These are phyloP conservation scores for Tenthredo notha DNA, from an alignment of 2,888 invertebrate species.

Conservation along the genomic window DNA sequence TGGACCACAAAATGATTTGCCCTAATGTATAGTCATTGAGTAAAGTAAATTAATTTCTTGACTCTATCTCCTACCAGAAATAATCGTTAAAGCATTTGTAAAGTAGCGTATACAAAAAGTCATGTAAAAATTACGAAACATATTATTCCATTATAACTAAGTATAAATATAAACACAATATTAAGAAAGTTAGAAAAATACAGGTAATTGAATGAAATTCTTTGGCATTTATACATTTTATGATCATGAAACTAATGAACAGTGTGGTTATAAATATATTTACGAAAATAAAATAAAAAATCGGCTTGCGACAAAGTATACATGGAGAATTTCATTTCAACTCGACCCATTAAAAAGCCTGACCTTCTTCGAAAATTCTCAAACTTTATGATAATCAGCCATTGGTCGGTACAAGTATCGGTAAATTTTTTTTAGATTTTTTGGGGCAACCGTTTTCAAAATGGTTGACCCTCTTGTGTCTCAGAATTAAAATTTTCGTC, in stretches of 20 bases:
- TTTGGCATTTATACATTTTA: constrained; percentile 71
- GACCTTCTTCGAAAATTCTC: too few relatives aligned
- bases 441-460: too few relatives aligned
- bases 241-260: constrained; percentile 23
- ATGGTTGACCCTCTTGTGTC: too few relatives aligned
- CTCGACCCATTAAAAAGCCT: too few relatives aligned
- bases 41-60: not conserved
- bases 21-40: too few relatives aligned
- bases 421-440: too few relatives aligned
- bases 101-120: constrained; percentile 49
- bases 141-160: constrained; percentile 26
- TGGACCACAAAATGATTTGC: too few relatives aligned
- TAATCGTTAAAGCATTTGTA: constrained; percentile 20
- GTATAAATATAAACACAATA: constrained; percentile 39
- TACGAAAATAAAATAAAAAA: constrained; percentile 20
- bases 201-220: constrained; percentile 74
- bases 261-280: constrained; percentile 16
- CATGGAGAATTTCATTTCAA: too few relatives aligned
- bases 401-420: too few relatives aligned
- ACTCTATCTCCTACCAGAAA: constrained; percentile 10
- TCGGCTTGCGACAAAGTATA: constrained; percentile 4
- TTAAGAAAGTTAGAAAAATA: constrained; percentile 46
- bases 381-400: too few relatives aligned
- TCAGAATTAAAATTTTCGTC: too few relatives aligned
- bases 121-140: constrained; percentile 48